Percentiles rank a stretch among this genome's conserved stretches.
phyloP scores from a whole-genome alignment of 2,888 invertebrate genomes.

The Callimorpha dominula region DNA sequence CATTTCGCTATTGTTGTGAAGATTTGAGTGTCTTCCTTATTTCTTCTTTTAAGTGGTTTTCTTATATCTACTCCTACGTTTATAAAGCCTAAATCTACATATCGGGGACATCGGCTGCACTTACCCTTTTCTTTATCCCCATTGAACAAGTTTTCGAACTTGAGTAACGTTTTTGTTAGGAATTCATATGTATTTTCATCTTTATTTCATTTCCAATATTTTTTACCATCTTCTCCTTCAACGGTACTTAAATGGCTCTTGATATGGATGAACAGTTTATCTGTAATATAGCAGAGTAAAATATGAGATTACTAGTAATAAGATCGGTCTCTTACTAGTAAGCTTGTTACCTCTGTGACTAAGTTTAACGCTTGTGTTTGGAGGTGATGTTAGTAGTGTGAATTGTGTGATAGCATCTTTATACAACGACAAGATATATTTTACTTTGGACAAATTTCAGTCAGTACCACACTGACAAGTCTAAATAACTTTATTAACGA shows the following conservation, averaged over 20 bases:
- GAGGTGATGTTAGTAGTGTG: too few relatives aligned
- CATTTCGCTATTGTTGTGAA: too few relatives aligned
- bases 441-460: neutral
- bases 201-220: conserved; percentile 31
- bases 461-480: neutral
- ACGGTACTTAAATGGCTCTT: neutral
- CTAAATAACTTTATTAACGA: neutral
- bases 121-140: conserved; percentile 49
- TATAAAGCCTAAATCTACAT: too few relatives aligned
- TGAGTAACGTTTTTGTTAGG: conserved; percentile 16
- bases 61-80: too few relatives aligned
- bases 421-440: neutral
- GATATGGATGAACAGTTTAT: conserved; percentile 15
- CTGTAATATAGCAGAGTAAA: conserved; percentile 25
- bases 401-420: too few relatives aligned
- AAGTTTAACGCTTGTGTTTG: neutral
- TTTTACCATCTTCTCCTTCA: conserved; percentile 23
- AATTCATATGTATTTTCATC: conserved; percentile 14
- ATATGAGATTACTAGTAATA: too few relatives aligned
- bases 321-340: neutral
- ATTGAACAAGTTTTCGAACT: conserved; percentile 39
- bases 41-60: too few relatives aligned
- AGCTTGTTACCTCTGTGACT: neutral
- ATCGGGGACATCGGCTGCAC: neutral
- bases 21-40: neutral